Evolutionary conservation across 2,797 vertebrate species (phyloP), one percentile per base, ranked within the genome.

Genomic region (Lepilemur septentrionalis): DNA sequence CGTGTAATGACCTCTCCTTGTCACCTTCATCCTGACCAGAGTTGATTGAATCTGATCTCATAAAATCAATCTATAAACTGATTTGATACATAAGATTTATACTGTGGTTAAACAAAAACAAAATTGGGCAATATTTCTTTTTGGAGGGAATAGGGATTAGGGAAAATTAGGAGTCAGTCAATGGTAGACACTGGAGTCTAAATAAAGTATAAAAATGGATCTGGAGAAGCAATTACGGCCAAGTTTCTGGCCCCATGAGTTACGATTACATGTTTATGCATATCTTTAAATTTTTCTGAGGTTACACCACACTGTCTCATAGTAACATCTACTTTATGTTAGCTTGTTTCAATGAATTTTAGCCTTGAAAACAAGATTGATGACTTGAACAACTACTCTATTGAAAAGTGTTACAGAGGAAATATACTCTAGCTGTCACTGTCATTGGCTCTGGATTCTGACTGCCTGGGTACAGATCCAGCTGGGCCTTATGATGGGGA

Each of bases 51-150:
- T 82, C 55, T 85, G 63, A 89, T 67, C 41, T 76, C 82, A 67
- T 61, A 91, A 94, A 95, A 91, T 79, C 55, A 79, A 3, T 72
- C 63, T 55, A 4, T 81, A 81, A 52, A 32, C 32, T n/a, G 12
- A 59, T 76, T 89, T 85, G 41, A 81, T 78, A 55, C 3, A 32
- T 67, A 50, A 67, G 48, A 91, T 55, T 89, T 89, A 83, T 95
- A 18, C 35, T 35, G 61, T 82, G 32, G 41, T 90, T 95, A 85
- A 92, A 89, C 32, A 72, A 63, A 95, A 93, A 20, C 46, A 79
- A 38, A 63, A 78, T 22, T 35, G 70, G 69, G 55, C 28, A 69
- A 63, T 63, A 43, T 73, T 78, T 91, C 46, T 81, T 41, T 92
- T 81, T 65, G 23, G 43, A 38, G 11, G 59, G 25, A 76, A 93